A percentile compares a stretch with the other conserved stretches of the same genome.
Evolutionary conservation across 1,140 invertebrate genomes (phyloP).

Genomic region (Hestina assimilis): DNA sequence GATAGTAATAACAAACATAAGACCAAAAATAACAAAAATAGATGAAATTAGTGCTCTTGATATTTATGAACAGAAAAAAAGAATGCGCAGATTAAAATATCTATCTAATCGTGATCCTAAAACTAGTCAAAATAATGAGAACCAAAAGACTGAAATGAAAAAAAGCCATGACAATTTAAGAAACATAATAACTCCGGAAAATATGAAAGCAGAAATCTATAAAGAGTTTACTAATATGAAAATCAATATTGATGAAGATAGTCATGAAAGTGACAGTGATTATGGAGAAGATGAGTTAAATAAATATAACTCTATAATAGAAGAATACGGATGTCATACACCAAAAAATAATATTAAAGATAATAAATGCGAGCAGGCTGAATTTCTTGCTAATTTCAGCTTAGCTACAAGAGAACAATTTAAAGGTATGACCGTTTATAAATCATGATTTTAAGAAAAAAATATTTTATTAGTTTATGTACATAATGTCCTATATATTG

Average conservation of each 20-base stretch:
- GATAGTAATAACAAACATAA: constrained; percentile 58
- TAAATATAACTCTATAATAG: constrained; percentile 56
- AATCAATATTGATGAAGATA: constrained; percentile 36
- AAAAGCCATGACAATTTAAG: constrained; percentile 38
- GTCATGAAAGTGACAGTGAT: constrained; percentile 61
- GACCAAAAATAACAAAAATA: constrained; percentile 42
- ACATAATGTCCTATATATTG: too few relatives aligned
- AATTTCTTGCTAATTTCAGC: constrained; percentile 63
- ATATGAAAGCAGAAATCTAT: constrained; percentile 63
- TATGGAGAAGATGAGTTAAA: constrained; percentile 59
- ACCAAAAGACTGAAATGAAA: constrained; percentile 42
- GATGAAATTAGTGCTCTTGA: constrained; percentile 70
- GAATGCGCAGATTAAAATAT: constrained; percentile 53
- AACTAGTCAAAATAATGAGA: constrained; percentile 22
- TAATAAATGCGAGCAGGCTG: constrained; percentile 39
- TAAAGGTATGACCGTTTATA: constrained; percentile 47
- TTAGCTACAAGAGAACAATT: constrained; percentile 51
- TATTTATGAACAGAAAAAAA: constrained; percentile 64
- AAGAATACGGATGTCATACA: constrained; percentile 36
- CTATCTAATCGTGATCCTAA: constrained; percentile 51
- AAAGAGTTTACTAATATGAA: constrained; percentile 58
- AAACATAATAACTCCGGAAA: constrained; percentile 67
- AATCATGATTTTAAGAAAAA: not conserved
- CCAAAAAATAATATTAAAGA: constrained; percentile 23
- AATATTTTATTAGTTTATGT: not conserved